phyloP scores from a whole-genome alignment of 2,888 invertebrate species.

The Cotesia congregata region DNA sequence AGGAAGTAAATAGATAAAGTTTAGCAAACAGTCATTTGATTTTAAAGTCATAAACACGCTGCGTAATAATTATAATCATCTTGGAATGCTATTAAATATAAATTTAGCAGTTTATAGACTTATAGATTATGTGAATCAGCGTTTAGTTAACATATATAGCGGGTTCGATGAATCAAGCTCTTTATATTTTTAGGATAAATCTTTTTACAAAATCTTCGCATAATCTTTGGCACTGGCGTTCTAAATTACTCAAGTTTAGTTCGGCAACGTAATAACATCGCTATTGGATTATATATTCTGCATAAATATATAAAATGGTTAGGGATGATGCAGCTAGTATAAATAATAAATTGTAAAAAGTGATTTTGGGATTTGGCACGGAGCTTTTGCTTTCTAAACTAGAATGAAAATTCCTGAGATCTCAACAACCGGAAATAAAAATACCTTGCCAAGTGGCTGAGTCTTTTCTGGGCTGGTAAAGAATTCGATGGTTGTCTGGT shows the following conservation, averaged over 20 bases:
- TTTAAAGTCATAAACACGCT: no score
- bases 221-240: conserved; percentile 14
- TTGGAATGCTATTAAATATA: neutral
- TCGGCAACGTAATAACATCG: neutral
- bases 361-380: conserved; percentile 20
- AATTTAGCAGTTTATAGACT: conserved; percentile 8
- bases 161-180: conserved; percentile 26
- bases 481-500: conserved; percentile 37
- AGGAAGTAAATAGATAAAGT: neutral
- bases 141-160: neutral
- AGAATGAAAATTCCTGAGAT: conserved; percentile 49
- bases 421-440: conserved; percentile 48
- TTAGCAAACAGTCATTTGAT: neutral
- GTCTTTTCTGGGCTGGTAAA: conserved; percentile 41
- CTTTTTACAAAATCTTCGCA: conserved; percentile 5
- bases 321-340: neutral
- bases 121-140: conserved; percentile 1
- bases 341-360: neutral
- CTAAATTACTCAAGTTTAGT: conserved; percentile 6
- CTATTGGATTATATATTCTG: neutral
- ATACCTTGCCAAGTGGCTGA: conserved; percentile 44
- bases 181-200: conserved; percentile 12
- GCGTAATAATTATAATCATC: no score
- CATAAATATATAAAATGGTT: neutral
- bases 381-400: conserved; percentile 20